These are phyloP conservation scores for Somateria mollissima DNA, from an alignment of 2,797 vertebrate species.

Conservation along the genomic window DNA sequence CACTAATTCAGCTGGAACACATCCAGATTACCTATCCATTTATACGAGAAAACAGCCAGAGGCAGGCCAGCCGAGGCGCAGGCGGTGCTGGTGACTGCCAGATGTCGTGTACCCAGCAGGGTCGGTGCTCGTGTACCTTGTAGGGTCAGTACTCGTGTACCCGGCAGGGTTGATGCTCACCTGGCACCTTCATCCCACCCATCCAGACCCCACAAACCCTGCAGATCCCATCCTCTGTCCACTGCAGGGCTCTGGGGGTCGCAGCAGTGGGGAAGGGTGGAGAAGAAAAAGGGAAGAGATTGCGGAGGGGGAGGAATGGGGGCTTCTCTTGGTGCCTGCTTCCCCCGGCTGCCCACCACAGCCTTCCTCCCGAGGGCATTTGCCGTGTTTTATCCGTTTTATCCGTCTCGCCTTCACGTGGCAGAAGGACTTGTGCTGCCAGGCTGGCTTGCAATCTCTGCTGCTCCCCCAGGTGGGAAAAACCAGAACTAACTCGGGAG, in stretches of 20 bases:
- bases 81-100: neutral
- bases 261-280: neutral
- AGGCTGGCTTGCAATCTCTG: neutral
- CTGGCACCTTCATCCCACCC: neutral
- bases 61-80: neutral
- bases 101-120: neutral
- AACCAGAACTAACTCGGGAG: slow-evolving; percentile 34
- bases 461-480: slow-evolving; percentile 71
- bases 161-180: neutral
- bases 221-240: neutral
- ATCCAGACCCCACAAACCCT: neutral
- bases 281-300: neutral
- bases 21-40: neutral
- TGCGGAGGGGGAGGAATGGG: neutral
- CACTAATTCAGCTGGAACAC: neutral
- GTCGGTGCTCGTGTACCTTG: neutral
- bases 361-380: neutral
- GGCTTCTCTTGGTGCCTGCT: neutral
- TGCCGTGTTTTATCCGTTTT: neutral
- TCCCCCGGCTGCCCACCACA: neutral
- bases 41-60: neutral
- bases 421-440: neutral
- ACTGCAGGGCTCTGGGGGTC: neutral
- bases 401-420: neutral
- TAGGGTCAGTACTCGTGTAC: no score